phyloP scores from a whole-genome alignment of 1,140 invertebrate species.

The Helicoverpa zea region DNA sequence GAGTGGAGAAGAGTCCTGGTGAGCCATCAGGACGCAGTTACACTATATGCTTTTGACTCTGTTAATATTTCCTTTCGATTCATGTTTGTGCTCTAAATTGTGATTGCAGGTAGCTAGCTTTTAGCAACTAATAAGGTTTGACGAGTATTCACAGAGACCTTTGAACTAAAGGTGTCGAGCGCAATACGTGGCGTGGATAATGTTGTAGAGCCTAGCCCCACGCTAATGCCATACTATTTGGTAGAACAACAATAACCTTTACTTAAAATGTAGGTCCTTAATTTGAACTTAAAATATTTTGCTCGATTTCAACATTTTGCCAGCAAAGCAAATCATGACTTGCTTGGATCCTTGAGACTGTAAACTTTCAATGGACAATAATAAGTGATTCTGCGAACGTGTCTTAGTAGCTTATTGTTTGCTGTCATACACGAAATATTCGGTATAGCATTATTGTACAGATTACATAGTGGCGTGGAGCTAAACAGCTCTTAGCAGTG shows the following conservation, averaged over 20 bases:
- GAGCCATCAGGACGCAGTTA: no score
- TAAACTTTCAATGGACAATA: no score
- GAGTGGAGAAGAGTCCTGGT: no score
- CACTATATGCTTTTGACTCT: no score
- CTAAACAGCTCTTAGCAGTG: no score
- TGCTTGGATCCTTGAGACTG: no score
- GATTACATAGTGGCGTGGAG: conserved; percentile 10
- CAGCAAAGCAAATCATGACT: no score
- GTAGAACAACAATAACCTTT: conserved; percentile 2
- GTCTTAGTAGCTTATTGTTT: background rate
- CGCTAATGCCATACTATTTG: conserved; percentile 5
- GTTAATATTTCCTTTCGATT: background rate
- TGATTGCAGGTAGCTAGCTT: background rate
- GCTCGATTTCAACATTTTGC: no score
- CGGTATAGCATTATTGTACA: background rate
- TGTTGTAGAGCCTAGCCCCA: background rate
- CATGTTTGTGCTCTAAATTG: background rate
- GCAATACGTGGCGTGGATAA: conserved; percentile 6
- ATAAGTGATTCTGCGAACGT: no score
- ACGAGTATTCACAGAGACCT: background rate
- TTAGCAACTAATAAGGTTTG: background rate
- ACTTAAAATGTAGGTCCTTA: background rate
- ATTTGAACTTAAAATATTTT: no score
- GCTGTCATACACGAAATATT: background rate
- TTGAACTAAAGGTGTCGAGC: background rate